Evolutionary conservation across 2,797 vertebrate species (phyloP).

Genomic region (Chelon auratus): DNA sequence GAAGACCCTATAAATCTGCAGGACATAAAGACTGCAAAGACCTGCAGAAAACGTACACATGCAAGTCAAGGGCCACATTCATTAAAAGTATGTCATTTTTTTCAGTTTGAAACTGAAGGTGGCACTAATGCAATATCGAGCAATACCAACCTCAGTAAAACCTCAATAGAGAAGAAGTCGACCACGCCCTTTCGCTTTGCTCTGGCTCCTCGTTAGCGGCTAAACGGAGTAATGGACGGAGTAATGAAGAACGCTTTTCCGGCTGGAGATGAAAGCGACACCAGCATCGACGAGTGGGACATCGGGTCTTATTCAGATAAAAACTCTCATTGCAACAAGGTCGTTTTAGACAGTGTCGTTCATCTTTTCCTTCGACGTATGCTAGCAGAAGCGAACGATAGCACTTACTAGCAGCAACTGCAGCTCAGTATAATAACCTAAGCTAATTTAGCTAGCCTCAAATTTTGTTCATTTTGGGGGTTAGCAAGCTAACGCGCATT

Average conservation of each 20-base stretch:
- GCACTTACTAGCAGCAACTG: background rate
- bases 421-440: background rate
- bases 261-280: slow-evolving; percentile 83
- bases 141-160: too few relatives aligned
- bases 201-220: background rate
- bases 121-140: too few relatives aligned
- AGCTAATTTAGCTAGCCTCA: background rate
- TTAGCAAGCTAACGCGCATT: background rate
- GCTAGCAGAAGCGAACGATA: background rate
- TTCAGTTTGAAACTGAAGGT: too few relatives aligned
- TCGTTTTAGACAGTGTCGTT: background rate
- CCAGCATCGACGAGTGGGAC: slow-evolving; percentile 79
- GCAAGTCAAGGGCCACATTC: too few relatives aligned
- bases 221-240: background rate
- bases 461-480: background rate
- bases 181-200: background rate
- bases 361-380: background rate
- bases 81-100: too few relatives aligned
- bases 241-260: slow-evolving; percentile 48
- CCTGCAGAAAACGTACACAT: too few relatives aligned
- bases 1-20: too few relatives aligned
- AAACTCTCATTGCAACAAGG: slow-evolving; percentile 35
- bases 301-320: slow-evolving; percentile 30
- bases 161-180: too few relatives aligned
- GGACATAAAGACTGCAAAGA: too few relatives aligned